Evolutionary conservation across 2,888 invertebrate species (phyloP), one percentile per base, ranked within the genome.

Genomic region (Lasioglossum zephyrum): DNA sequence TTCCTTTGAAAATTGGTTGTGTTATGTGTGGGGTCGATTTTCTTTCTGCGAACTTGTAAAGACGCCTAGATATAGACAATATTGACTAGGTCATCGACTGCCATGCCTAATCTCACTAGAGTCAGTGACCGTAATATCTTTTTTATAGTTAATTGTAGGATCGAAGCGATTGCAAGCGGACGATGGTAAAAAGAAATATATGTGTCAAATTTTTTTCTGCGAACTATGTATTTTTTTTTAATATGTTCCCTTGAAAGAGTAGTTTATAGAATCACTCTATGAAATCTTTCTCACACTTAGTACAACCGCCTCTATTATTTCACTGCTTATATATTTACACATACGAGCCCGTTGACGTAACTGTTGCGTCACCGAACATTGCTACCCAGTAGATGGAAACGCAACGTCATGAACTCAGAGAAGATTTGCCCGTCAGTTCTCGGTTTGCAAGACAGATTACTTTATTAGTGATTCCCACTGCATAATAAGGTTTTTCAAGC

Each of bases 41-140:
- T n/a, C 22, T 53, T 22, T 16, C 0, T 16, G 16, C 4, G 47
- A 16, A 47, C 22, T 53, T 9, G 22, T 3, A 22, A n/a, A n/a
- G 9, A 53, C 53, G 53, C 22, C 53, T 53, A 53, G 53, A 53
- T 53, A 53, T 22, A 3, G 53, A 53, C 9, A 53, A 53, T 22
- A n/a, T 53, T 53, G 53, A 53, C 53, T 53, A 53, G 53, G 53
- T 53, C 53, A n/a, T 53, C n/a, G 53, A 53, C 53, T 53, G n/a
- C 22, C 2, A 22, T 53, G 22, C n/a, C n/a, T n/a, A 9, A n/a
- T 22, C 53, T 53, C 9, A 9, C 3, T n/a, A 53, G 22, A 9
- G 22, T 22, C 53, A 53, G 22, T 53, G 53, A n/a, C 9, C 22
- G n/a, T 22, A 53, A 53, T 9, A 53, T n/a, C 0, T n/a, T 53